Evolutionary conservation across 1,140 invertebrate genomes (phyloP), one percentile per base, ranked within the genome.

Genomic region (Araneus ventricosus): DNA sequence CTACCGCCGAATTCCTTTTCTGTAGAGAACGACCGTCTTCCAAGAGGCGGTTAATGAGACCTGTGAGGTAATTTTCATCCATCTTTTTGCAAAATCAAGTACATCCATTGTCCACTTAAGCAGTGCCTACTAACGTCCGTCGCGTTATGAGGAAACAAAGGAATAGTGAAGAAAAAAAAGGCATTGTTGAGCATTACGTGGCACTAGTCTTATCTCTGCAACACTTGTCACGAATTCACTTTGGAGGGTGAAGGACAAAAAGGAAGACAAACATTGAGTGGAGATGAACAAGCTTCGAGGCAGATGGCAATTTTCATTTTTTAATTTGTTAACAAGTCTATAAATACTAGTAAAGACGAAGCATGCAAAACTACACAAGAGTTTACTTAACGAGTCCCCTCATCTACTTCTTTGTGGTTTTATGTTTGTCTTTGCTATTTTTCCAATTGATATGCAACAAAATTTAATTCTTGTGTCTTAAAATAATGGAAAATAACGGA

Each of bases 201-300:
- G 70, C 70, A 3, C 4, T 30, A 20, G 70, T 75, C 70, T 75
- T 37, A 75, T 75, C 70, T 75, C 30, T 34, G 30, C 70, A 75
- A 37, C 27, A 75, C 30, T 75, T 75, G 70, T 75, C 70, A 75
- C 70, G 70, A 75, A 34, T 75, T 75, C 70, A 75, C 70, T 75
- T 75, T 75, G 30, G 70, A 75, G 30, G 70, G 70, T 75, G 70
- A 75, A 75, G 70, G 70, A 75, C 70, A 37, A 5, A 75, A 24
- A 37, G 30, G 30, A 75, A 75, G 70, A 75, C 30, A 75, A 75
- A 34, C 30, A 70, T 75, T 37, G 70, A 14, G 70, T 37, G 70
- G 34, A 37, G 30, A 34, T 75, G 27, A 75, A 75, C 70, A 75
- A 75, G 34, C 5, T 20, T n/a, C 4, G 14, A 30, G 27, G 70